A percentile compares a stretch with the other conserved stretches of the same genome.
Evolutionary conservation across 2,797 vertebrate genomes (phyloP).

Genomic region (Rhabdomys pumilio): DNA sequence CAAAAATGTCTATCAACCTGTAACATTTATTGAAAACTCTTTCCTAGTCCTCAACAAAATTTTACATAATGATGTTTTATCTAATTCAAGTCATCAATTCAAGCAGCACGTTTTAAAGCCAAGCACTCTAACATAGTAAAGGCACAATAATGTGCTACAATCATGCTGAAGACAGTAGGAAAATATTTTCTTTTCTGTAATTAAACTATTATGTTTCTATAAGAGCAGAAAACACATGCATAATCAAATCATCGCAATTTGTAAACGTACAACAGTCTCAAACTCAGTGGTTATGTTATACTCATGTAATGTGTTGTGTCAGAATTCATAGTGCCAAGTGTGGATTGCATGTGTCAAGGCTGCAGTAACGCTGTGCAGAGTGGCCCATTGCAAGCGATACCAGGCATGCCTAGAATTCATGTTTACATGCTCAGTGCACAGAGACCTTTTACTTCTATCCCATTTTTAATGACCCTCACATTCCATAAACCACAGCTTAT

Average conservation of each 20-base stretch:
- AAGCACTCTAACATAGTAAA: not conserved
- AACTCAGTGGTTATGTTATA: not conserved
- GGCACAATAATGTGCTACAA: not conserved
- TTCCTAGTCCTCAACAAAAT: not conserved
- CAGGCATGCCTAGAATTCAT: not conserved
- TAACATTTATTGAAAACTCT: not conserved
- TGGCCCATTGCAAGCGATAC: too few relatives aligned
- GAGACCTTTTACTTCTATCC: not conserved
- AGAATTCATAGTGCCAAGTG: not conserved
- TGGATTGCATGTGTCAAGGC: not conserved
- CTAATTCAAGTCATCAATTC: not conserved
- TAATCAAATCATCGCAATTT: not conserved
- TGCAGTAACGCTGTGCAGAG: not conserved
- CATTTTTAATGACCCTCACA: not conserved
- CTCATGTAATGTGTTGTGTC: rapidly evolving
- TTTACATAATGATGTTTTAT: not conserved
- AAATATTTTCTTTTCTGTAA: not conserved
- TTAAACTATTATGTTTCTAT: not conserved
- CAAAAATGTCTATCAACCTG: not conserved
- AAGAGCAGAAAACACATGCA: not conserved
- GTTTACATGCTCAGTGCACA: not conserved
- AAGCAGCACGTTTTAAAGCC: not conserved
- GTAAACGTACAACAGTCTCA: not conserved
- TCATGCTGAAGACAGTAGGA: not conserved
- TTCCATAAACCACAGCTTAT: not conserved